phyloP scores from a whole-genome alignment of 2,797 vertebrate species.

The Anabacerthia variegaticeps region DNA sequence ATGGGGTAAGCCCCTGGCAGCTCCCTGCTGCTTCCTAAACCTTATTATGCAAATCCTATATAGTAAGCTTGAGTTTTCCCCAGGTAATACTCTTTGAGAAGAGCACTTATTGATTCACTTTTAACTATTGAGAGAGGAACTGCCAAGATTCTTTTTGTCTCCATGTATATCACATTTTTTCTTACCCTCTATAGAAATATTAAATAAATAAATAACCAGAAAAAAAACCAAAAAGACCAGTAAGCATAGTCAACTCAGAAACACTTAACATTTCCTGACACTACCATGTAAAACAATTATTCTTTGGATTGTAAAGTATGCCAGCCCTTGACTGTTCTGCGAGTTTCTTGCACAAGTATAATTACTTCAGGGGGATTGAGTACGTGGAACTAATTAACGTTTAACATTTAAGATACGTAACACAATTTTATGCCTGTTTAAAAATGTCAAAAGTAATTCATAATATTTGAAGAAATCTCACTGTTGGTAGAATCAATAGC shows the following conservation, averaged over 20 bases:
- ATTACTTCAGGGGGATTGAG: conserved; percentile 36
- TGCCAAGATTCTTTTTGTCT: background rate
- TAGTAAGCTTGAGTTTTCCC: background rate
- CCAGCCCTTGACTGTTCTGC: background rate
- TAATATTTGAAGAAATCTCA: conserved; percentile 26
- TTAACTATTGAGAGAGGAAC: background rate
- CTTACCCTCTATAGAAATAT: background rate
- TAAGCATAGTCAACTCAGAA: background rate
- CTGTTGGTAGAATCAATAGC: conserved; percentile 27
- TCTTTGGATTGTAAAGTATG: background rate
- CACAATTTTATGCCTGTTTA: conserved; percentile 28
- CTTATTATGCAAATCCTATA: background rate
- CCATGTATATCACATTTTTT: background rate
- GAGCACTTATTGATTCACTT: background rate
- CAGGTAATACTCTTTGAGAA: background rate
- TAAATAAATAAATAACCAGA: background rate
- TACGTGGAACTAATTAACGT: conserved; percentile 52
- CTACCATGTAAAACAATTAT: conserved; percentile 21
- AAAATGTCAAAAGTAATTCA: conserved; percentile 51
- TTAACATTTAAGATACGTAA: conserved; percentile 38
- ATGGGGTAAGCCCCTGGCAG: background rate
- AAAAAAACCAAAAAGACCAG: background rate
- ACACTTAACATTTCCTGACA: conserved; percentile 43
- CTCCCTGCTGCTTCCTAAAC: background rate
- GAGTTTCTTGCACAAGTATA: background rate